Base-by-base conservation (phyloP, 2,888 invertebrate genomes). In the Dinocampus coccinellae region DNA sequence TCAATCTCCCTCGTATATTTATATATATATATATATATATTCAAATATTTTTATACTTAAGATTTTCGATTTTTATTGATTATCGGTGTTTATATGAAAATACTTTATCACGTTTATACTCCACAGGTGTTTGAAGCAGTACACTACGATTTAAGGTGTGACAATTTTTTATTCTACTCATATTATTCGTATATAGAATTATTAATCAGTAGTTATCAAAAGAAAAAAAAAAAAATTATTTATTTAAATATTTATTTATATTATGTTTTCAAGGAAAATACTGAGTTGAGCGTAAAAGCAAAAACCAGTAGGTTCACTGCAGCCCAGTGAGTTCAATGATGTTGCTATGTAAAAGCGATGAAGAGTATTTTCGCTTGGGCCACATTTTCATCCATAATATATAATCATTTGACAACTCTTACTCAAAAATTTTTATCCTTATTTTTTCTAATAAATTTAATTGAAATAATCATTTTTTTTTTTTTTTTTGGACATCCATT, bases 101-200 rank as follows among this genome's bases (percentile, higher is more conserved):
- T 24, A 22, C 64, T 16, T 34, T 22, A 34, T 26, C 16, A 57
- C 9, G 36, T 71, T 61, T 61, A 33, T 61, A 86, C 85, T 87
- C 87, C 86, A 87, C 87, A 87, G 87, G 87, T 87, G 87, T 87
- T 85, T 86, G 86, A 85, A 85, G 85, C 85, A 61, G 66, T 61
- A 53, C 63, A 39, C 33, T 29, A 47, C 26, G 85, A 85, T 85
- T 84, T 85, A 85, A 83, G 84, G 85, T 85, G 85, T 84, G 85
- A 77, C 79, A 81, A 83, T 83, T 82, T 82, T 69, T 71, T 76
- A 72, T 71, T 67, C 73, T 79, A 78, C 78, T 73, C 78, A n/a
- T 3, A 39, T 7, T n/a, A n/a, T n/a, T n/a, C n/a, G n/a, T n/a
- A n/a, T n/a, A n/a, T n/a, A n/a, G n/a, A n/a, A n/a, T n/a, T n/a